Evolutionary conservation across 2,797 vertebrate genomes (phyloP), one percentile per base, ranked within the genome.

Genomic region (Lepilemur septentrionalis): DNA sequence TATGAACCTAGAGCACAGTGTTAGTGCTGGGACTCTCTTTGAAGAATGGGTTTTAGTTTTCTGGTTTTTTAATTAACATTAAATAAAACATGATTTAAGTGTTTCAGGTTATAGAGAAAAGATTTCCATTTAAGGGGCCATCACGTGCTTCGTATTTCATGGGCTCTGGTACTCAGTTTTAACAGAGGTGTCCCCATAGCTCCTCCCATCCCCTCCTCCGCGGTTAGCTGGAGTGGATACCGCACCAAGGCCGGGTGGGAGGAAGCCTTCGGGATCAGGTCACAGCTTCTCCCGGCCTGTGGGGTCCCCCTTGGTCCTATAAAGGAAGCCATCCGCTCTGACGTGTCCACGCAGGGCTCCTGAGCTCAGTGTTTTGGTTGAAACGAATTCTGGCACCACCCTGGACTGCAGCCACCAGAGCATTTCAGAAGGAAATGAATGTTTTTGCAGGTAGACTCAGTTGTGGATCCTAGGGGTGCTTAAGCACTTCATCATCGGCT

Each of bases 341-440:
- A 7, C 13, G 4, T 23, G 61, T 93, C 89, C 35, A 13, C 69
- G 14, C 1, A 20, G 89, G 50, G 32, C 80, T 65, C 82, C 87
- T n/a, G 15, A 91, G 85, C 78, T 88, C 30, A 70, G n/a, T 91
- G 92, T 89, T 96, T 95, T 55, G 87, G 93, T 80, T 94, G 46
- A 91, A 63, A 84, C 65, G 38, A 73, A 83, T 92, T 69, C 91
- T 97, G 97, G 97, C 97, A 85, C 92, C 55, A 4, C 55, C 83
- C 52, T n/a, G 48, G 46, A 65, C 92, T 61, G 38, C 7, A 28
- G 86, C 76, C 87, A 91, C 83, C 94, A 80, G 96, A 97, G 95
- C 95, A 81, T 84, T 94, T 93, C 72, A 87, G 85, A 76, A 96
- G 94, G 94, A 93, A 97, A 95, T 94, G 86, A 92, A 78, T 97